These are phyloP conservation scores for Drosophila mulleri DNA, from an alignment of 2,888 invertebrate species.

Conservation along the genomic window DNA sequence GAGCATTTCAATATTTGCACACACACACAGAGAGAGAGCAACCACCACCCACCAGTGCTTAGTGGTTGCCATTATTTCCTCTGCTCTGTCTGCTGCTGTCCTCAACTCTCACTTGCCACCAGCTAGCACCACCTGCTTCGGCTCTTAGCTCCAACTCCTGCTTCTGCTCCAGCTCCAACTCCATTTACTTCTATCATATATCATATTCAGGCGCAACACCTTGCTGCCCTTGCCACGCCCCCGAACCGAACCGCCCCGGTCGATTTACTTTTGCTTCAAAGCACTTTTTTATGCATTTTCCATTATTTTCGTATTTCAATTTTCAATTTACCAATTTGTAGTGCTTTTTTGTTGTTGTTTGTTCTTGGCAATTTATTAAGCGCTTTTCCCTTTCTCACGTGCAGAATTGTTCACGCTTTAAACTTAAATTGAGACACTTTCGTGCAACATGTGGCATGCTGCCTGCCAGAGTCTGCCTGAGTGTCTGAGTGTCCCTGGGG, in stretches of 20 bases:
- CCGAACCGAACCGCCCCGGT: neutral
- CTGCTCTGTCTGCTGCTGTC: constrained; percentile 54
- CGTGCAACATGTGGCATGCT: constrained; percentile 31
- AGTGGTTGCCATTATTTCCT: constrained; percentile 77
- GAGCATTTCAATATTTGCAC: constrained; percentile 77
- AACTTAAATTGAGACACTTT: neutral
- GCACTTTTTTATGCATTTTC: constrained; percentile 63
- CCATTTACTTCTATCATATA: constrained; percentile 68
- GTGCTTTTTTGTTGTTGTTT: constrained; percentile 5
- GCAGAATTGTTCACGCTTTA: constrained; percentile 15
- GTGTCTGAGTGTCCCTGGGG: constrained; percentile 2
- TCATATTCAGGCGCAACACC: constrained; percentile 71
- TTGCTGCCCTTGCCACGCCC: constrained; percentile 21
- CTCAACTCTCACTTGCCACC: neutral
- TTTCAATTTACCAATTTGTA: constrained; percentile 63
- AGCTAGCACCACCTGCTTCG: neutral
- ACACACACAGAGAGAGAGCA: constrained; percentile 4
- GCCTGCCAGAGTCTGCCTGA: neutral
- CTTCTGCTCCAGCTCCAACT: neutral
- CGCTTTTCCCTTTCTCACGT: constrained; percentile 21
- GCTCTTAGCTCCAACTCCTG: neutral
- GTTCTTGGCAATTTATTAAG: constrained; percentile 55
- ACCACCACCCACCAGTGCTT: constrained; percentile 9
- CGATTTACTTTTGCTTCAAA: constrained; percentile 5
- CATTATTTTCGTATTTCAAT: constrained; percentile 56